Evolutionary conservation across 2,113 vertebrate genomes (phyloP).

Genomic region (Pyrgilauda ruficollis): DNA sequence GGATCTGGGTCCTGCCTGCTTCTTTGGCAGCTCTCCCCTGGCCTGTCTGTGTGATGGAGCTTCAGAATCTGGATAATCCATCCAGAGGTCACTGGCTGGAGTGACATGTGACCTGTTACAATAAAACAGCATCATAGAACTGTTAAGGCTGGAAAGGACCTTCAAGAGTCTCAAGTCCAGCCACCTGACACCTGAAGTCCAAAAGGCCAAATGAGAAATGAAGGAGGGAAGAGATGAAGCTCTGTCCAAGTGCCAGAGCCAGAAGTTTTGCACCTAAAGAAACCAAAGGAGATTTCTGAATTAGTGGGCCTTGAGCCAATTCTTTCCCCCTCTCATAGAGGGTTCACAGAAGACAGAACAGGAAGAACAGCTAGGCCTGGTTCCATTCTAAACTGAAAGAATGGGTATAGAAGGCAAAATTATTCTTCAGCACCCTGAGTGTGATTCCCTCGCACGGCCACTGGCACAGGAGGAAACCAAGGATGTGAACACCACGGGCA

Average conservation of each 20-base stretch:
- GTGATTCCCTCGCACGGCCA: accelerated
- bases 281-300: not conserved
- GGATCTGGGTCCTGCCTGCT: not conserved
- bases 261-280: not conserved
- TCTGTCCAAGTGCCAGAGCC: not conserved
- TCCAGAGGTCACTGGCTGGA: not conserved
- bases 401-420: not conserved
- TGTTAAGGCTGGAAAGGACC: not conserved
- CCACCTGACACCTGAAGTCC: not conserved
- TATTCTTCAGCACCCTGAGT: not conserved
- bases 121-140: not conserved
- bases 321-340: not conserved
- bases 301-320: not conserved
- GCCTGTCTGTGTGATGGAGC: not conserved
- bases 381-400: not conserved
- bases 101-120: not conserved
- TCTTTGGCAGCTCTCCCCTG: not conserved
- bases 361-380: not conserved
- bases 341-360: not conserved
- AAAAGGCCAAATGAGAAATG: not conserved
- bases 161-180: not conserved
- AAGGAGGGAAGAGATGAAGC: not conserved
- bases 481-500: accelerated
- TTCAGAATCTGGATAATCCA: not conserved
- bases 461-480: not conserved